Evolutionary conservation across 2,113 vertebrate genomes (phyloP), one percentile per base, ranked within the genome.

Genomic region (Eretmochelys imbricata): DNA sequence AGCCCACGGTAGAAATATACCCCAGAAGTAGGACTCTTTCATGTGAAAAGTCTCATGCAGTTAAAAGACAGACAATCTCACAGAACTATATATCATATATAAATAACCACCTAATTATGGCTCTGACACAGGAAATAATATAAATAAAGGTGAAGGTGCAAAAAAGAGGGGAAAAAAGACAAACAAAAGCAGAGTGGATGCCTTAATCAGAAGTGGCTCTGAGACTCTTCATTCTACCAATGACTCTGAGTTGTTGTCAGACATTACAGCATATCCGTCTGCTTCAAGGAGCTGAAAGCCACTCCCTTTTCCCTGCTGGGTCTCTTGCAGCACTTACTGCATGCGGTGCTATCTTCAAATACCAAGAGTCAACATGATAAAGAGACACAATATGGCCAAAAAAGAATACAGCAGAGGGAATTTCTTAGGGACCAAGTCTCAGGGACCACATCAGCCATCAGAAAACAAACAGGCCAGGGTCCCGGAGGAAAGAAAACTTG

Each of bases 21-120:
- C 95, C 95, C 94, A 94, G 95, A 95, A 94, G 95, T 96, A 96
- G 94, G 96, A 94, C 94, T 96, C 93, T 97, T 96, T 96, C 96
- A 91, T 95, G 94, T 91, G 94, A 97, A 96, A 97, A 97, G 94
- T 91, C 84, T 95, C 95, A 86, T 83, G 85, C 84, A 94, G 96
- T 86, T 93, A 91, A 95, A 91, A 93, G 96, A 91, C 91, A 90
- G 84, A 95, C 91, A 93, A 62, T 90, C 92, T 96, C 50, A 9
- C 53, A 82, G 95, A 82, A 80, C 88, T 95, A 95, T 88, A 69
- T 94, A 85, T 59, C 88, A 93, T 82, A 29, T 89, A 51, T 95
- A 86, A 96, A 96, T 96, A 97, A 97, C 89, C 93, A 89, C 95
- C 97, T 95, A 88, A 95, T 96, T 96, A 96, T 92, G 92, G 83